Conservation (phyloP, 2,888 invertebrate genomes). For the Brachylomia viminalis region DNA sequence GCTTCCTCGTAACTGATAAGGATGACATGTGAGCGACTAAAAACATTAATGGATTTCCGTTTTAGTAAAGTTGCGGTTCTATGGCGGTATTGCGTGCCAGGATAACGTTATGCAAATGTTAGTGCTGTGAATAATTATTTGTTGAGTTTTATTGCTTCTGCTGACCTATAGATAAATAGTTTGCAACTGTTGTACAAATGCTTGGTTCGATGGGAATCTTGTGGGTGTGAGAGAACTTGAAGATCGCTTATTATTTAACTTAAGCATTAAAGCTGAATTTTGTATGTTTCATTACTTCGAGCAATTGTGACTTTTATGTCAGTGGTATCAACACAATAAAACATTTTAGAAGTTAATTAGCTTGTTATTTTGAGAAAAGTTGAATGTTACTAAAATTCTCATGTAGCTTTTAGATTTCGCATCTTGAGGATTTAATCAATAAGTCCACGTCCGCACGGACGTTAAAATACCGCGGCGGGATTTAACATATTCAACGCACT, state of each 20-base stretch:
- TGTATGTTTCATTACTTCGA: background rate
- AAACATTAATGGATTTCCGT: slow-evolving; percentile 84
- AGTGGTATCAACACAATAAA: background rate
- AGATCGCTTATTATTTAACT: slow-evolving; percentile 10
- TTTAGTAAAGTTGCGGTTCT: slow-evolving; percentile 67
- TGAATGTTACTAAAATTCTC: background rate
- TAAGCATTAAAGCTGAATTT: background rate
- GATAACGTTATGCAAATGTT: slow-evolving; percentile 79
- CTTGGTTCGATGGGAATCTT: slow-evolving; percentile 59
- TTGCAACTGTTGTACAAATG: slow-evolving; percentile 63
- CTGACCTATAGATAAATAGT: slow-evolving; percentile 70
- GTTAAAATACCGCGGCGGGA: too few species aligned
- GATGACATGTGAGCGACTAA: slow-evolving; percentile 73
- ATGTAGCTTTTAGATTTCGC: background rate
- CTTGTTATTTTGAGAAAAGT: too few species aligned
- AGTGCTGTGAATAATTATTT: slow-evolving; percentile 80
- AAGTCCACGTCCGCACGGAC: too few species aligned
- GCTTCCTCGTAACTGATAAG: slow-evolving; percentile 74
- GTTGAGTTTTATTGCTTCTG: slow-evolving; percentile 79
- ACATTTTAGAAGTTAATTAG: background rate
- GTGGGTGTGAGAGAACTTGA: slow-evolving; percentile 28
- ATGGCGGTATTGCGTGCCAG: slow-evolving; percentile 74
- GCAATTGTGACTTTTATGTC: background rate
- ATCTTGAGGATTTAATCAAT: background rate
- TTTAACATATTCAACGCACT: too few species aligned